Conservation (phyloP, 1,140 invertebrate species). For the Ganaspis sp. region DNA sequence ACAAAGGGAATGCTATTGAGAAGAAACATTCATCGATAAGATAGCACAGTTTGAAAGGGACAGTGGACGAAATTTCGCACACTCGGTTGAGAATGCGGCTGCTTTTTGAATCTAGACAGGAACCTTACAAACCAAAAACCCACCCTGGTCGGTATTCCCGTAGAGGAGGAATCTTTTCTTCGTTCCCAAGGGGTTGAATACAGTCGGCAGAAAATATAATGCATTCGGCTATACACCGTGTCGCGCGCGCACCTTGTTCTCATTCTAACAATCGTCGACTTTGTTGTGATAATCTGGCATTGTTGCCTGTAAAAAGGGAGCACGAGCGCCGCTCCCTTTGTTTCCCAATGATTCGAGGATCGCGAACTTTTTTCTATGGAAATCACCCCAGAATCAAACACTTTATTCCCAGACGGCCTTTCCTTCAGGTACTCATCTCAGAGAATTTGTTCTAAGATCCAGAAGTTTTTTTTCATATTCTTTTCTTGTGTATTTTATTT, state of each 20-base stretch:
- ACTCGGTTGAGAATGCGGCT: neutral
- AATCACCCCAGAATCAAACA: conserved; percentile 17
- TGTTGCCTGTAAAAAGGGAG: conserved; percentile 20
- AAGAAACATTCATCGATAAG: neutral
- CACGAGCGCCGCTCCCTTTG: conserved; percentile 16
- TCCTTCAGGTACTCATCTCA: neutral
- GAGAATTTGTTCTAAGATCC: too few relatives aligned
- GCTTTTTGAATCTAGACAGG: conserved; percentile 15
- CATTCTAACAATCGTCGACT: conserved; percentile 31
- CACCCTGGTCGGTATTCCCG: neutral
- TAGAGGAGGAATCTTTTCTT: conserved; percentile 7
- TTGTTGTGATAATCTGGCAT: conserved; percentile 28
- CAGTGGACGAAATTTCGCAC: conserved; percentile 15
- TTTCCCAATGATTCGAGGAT: conserved; percentile 21
- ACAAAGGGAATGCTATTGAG: neutral
- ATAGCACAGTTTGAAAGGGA: neutral
- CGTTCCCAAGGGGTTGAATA: conserved; percentile 29
- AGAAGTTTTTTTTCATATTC: too few relatives aligned
- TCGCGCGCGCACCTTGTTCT: conserved; percentile 27
- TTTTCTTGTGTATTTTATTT: too few relatives aligned
- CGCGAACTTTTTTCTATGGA: conserved; percentile 18
- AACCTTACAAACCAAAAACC: conserved; percentile 6
- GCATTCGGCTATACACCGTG: neutral
- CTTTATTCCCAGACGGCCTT: conserved; percentile 10
- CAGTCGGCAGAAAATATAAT: neutral